These are phyloP conservation scores for Bellardia bayeri DNA, from an alignment of 2,888 invertebrate genomes.

Conservation along the genomic window DNA sequence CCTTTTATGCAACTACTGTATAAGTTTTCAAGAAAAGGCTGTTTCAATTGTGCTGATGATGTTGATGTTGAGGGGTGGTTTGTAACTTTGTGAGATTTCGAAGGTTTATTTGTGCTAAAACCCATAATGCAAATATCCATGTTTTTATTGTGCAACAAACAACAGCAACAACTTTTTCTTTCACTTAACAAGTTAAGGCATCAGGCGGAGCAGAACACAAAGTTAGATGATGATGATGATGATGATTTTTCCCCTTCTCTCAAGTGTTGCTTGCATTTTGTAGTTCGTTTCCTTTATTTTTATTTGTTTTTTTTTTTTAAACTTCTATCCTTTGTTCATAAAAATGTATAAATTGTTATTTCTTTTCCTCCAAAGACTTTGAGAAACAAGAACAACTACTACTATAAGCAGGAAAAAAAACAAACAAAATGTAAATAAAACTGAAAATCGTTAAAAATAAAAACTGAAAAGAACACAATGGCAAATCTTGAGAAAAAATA, in stretches of 20 bases:
- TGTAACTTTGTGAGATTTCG: constrained; percentile 9
- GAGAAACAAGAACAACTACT: constrained; percentile 16
- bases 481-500: constrained; percentile 31
- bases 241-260: constrained; percentile 4
- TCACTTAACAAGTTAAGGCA: constrained; percentile 66
- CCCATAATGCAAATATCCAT: constrained; percentile 69
- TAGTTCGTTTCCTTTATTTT: neutral
- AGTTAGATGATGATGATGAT: constrained; percentile 39
- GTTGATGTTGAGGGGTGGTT: too few species aligned
- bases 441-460: constrained; percentile 43
- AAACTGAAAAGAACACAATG: constrained; percentile 33
- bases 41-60: constrained; percentile 31
- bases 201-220: constrained; percentile 58
- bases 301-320: neutral
- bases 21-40: neutral
- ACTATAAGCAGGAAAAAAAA: neutral
- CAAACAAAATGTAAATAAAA: constrained; percentile 46
- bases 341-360: constrained; percentile 52
- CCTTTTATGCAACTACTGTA: constrained; percentile 28
- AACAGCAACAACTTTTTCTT: constrained; percentile 50
- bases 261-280: constrained; percentile 65
- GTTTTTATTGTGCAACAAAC: neutral
- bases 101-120: constrained; percentile 48
- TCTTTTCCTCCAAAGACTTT: constrained; percentile 41
- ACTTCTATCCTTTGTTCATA: constrained; percentile 48